Base-by-base conservation (phyloP, 2,113 vertebrate genomes). In the Brachypodius melanocephalos region DNA sequence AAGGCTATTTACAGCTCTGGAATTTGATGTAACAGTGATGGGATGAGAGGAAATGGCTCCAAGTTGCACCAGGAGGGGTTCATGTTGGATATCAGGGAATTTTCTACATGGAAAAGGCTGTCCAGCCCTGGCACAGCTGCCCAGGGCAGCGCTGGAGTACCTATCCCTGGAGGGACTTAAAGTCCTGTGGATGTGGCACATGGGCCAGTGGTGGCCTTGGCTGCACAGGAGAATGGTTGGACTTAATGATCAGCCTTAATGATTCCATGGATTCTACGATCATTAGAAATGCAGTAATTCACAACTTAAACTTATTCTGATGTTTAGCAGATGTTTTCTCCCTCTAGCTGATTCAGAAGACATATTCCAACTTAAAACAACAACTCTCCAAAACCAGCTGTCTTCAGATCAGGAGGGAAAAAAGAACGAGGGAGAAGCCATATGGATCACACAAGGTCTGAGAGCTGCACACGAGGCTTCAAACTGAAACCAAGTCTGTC, bases 251-350 rank as follows among this genome's bases (percentile, higher is more conserved):
- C 18, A 45, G 24, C 32, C 15, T 10, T 29, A 54, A 14, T 2
- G 3, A 38, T 15, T 63, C 29, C 51, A 9, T 0, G 34, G 21
- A 11, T 25, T 48, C 6, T 9, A 8, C 2, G 5, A 7, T 4
- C 12, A 2, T n/a, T 5, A 69, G n/a, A 71, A 7, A 29, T 1
- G 5, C 43, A 38, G 4, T 8, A 40, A 57, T 17, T 43, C 7
- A 59, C 0, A 0, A 11, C 2, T n/a, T 45, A 9, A 51, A 38
- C 3, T 32, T 29, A 19, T 12, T 14, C 26, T 40, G n/a, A 15
- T 29, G 13, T 29, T 16, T 26, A 31, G 25, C 7, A 69, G 21
- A 8, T 7, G 6, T 32, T 28, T 18, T 2, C 32, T 25, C 16
- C 5, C 38, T 73, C 59, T 9, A 12, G 9, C 17, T 6, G 8